Evolutionary conservation across 2,113 vertebrate species (phyloP).

Genomic region (Megalops atlanticus): DNA sequence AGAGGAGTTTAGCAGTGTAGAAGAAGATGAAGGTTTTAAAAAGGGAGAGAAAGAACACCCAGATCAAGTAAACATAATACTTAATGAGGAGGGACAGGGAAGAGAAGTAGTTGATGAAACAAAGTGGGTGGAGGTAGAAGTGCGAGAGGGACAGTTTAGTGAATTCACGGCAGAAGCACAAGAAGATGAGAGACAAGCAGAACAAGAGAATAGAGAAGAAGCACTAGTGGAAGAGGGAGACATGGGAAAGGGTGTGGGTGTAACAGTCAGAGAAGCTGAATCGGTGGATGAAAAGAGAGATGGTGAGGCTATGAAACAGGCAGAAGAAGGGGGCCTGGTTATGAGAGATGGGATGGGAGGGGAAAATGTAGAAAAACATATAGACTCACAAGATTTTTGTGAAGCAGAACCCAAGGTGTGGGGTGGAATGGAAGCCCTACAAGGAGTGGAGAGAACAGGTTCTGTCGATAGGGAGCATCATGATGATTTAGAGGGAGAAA

Average conservation of each 20-base stretch:
- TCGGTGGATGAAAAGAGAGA: constrained; percentile 9
- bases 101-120: no score
- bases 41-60: no score
- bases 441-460: neutral
- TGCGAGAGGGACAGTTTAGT: no score
- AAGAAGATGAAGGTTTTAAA: constrained; percentile 25
- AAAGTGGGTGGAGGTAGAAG: no score
- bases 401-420: neutral
- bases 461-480: neutral
- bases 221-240: neutral
- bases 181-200: neutral
- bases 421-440: neutral
- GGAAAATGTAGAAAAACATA: neutral
- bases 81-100: no score
- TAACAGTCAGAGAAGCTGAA: neutral
- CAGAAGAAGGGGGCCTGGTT: constrained; percentile 27
- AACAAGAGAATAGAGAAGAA: neutral
- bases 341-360: neutral
- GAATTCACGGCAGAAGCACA: neutral
- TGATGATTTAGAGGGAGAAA: neutral
- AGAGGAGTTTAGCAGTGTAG: constrained; percentile 21
- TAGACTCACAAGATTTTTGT: neutral
- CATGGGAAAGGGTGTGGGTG: neutral
- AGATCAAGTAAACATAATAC: no score
- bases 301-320: constrained; percentile 19